Conservation (phyloP, 2,888 invertebrate species). For the Caprella mutica region DNA sequence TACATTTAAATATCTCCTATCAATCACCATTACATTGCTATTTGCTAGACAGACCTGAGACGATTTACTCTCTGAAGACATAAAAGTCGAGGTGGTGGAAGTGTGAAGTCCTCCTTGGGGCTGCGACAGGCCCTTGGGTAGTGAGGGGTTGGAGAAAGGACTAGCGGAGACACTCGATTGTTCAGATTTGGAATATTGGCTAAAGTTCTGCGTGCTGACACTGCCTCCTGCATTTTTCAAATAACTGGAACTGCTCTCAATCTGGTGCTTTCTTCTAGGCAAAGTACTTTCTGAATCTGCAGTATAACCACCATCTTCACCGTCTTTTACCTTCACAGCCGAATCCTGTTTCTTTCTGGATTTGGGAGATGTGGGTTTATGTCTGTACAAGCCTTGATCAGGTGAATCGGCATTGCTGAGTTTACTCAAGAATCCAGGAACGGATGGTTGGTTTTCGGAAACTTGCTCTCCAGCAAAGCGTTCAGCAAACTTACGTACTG, state of each 20-base stretch:
- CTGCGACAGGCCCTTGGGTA: slow-evolving; percentile 15
- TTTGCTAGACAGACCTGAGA: slow-evolving; percentile 28
- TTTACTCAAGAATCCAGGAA: too few relatives aligned
- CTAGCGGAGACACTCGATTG: too few relatives aligned
- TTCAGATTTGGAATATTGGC: too few relatives aligned
- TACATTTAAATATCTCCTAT: too few relatives aligned
- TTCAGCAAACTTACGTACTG: too few relatives aligned
- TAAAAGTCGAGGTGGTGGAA: slow-evolving; percentile 27
- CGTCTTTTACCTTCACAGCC: background rate
- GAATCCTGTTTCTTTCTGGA: slow-evolving; percentile 7
- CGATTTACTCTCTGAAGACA: slow-evolving; percentile 34
- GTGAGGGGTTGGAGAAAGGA: slow-evolving; percentile 17
- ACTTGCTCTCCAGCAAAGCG: too few relatives aligned
- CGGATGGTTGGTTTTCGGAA: too few relatives aligned
- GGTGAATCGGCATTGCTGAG: too few relatives aligned
- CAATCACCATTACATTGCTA: too few relatives aligned
- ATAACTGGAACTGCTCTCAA: slow-evolving; percentile 17
- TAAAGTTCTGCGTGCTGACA: too few relatives aligned
- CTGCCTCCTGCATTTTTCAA: slow-evolving; percentile 23
- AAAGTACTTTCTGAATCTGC: slow-evolving; percentile 31
- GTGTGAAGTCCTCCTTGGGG: slow-evolving; percentile 24
- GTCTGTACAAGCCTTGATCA: too few relatives aligned
- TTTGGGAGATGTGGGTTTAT: slow-evolving; percentile 23
- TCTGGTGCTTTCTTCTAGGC: slow-evolving; percentile 17
- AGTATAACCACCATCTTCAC: slow-evolving; percentile 30